Conservation (phyloP, 1,140 invertebrate genomes). For the Stenopsyche tienmushanensis region DNA sequence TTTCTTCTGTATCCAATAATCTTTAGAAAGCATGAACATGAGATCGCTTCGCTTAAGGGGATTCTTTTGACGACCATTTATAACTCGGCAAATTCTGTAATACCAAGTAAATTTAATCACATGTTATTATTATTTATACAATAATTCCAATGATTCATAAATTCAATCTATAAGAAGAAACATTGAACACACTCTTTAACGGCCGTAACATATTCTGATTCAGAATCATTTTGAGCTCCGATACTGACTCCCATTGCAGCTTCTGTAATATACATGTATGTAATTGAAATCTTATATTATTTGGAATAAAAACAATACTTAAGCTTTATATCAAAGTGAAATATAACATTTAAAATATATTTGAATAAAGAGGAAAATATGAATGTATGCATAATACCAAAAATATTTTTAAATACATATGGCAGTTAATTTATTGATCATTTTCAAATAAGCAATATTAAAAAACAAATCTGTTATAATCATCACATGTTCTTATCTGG, state of each 20-base stretch:
- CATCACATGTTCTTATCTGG: no score
- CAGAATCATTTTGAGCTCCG: conserved; percentile 67
- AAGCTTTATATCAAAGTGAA: not conserved
- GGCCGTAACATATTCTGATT: conserved; percentile 73
- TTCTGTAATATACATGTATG: conserved; percentile 55
- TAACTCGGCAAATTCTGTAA: conserved; percentile 45
- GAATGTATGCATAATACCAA: no score
- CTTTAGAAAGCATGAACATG: conserved; percentile 48
- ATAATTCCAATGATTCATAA: conserved; percentile 8
- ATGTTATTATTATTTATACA: not conserved
- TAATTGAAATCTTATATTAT: conserved; percentile 3
- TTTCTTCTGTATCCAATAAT: conserved; percentile 54
- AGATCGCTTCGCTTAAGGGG: conserved; percentile 45
- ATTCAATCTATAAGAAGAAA: conserved; percentile 5
- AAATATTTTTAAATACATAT: no score
- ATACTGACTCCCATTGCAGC: conserved; percentile 81
- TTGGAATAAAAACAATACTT: not conserved
- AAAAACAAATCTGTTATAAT: no score
- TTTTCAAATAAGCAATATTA: no score
- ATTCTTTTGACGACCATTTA: conserved; percentile 48
- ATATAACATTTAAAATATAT: not conserved
- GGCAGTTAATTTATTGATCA: no score
- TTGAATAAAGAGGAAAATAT: not conserved
- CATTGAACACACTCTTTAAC: conserved; percentile 63
- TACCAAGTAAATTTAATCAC: conserved; percentile 28